A percentile compares a stretch with the other conserved stretches of the same genome.
Evolutionary conservation across 2,888 invertebrate species (phyloP).

Genomic region (Sicus ferrugineus): DNA sequence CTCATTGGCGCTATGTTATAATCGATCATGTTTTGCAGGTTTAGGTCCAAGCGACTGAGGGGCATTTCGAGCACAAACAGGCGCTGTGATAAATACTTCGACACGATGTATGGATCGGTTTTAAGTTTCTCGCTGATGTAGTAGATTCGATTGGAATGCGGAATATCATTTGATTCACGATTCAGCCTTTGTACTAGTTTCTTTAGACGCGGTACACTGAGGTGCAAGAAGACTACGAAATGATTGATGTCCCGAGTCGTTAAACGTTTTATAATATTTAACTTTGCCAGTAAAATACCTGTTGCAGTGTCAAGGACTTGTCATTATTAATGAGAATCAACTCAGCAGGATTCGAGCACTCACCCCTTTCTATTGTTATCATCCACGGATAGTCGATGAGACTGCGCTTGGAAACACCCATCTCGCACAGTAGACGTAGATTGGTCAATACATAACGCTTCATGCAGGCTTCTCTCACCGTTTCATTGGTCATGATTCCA

Average conservation of each 20-base stretch:
- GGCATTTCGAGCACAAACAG: constrained; percentile 69
- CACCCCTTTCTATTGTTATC: constrained; percentile 53
- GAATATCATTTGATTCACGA: constrained; percentile 63
- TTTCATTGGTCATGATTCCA: constrained; percentile 50
- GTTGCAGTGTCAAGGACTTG: not conserved
- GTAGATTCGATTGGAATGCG: constrained; percentile 69
- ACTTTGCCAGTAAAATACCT: constrained; percentile 60
- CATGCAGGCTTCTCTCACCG: constrained; percentile 47
- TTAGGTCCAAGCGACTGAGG: constrained; percentile 67
- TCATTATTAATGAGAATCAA: constrained; percentile 9
- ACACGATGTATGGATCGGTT: constrained; percentile 65
- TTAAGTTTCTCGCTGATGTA: constrained; percentile 67
- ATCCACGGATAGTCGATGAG: constrained; percentile 62
- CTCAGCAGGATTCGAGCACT: constrained; percentile 24
- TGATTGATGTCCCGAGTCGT: constrained; percentile 65
- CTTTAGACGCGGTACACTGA: constrained; percentile 59
- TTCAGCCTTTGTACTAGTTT: constrained; percentile 49
- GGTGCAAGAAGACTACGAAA: constrained; percentile 67
- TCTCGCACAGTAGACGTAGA: constrained; percentile 48
- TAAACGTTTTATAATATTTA: constrained; percentile 62
- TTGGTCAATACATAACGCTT: constrained; percentile 42
- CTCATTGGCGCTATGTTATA: constrained; percentile 68
- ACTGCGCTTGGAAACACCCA: constrained; percentile 52
- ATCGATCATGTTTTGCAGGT: constrained; percentile 67
- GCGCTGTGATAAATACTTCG: constrained; percentile 66